Evolutionary conservation across 2,113 vertebrate species (phyloP).

Genomic region (Recurvirostra avosetta): DNA sequence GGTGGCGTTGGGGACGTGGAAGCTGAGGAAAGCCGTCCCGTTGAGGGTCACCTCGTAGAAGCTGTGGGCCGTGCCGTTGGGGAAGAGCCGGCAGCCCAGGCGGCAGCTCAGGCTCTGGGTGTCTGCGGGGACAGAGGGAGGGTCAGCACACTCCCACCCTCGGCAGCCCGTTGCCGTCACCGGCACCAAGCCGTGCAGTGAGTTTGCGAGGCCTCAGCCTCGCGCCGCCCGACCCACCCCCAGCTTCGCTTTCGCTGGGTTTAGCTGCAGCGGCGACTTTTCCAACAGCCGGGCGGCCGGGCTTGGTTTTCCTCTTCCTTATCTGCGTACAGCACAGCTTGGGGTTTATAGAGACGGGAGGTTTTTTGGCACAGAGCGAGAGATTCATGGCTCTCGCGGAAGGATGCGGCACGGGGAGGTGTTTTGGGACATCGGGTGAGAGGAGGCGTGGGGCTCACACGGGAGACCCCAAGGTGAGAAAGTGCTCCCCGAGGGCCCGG

Average conservation of each 20-base stretch:
- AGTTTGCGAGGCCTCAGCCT: not conserved
- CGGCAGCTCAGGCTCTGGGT: constrained; percentile 62
- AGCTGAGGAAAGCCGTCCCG: constrained; percentile 59
- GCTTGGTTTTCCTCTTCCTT: not conserved
- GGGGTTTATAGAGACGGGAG: fast-evolving
- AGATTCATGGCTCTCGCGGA: fast-evolving
- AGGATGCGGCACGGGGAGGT: fast-evolving
- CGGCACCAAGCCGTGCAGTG: fast-evolving
- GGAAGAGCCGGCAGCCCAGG: constrained; percentile 65
- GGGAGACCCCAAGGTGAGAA: not conserved
- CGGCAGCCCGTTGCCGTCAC: fast-evolving
- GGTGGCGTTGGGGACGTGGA: constrained; percentile 32
- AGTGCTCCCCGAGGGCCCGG: not conserved
- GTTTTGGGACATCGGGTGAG: fast-evolving
- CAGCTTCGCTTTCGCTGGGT: fast-evolving
- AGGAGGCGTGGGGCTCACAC: fast-evolving
- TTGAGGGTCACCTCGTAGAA: constrained; percentile 74
- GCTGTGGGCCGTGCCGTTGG: not conserved
- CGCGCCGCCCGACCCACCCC: fast-evolving
- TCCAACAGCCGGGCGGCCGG: fast-evolving
- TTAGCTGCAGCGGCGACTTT: fast-evolving
- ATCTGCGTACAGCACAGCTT: not conserved
- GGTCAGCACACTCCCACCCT: not conserved
- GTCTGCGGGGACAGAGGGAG: constrained; percentile 30
- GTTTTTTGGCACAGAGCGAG: fast-evolving